phyloP scores from a whole-genome alignment of 2,113 vertebrate species.

The Trogon melanurus region DNA sequence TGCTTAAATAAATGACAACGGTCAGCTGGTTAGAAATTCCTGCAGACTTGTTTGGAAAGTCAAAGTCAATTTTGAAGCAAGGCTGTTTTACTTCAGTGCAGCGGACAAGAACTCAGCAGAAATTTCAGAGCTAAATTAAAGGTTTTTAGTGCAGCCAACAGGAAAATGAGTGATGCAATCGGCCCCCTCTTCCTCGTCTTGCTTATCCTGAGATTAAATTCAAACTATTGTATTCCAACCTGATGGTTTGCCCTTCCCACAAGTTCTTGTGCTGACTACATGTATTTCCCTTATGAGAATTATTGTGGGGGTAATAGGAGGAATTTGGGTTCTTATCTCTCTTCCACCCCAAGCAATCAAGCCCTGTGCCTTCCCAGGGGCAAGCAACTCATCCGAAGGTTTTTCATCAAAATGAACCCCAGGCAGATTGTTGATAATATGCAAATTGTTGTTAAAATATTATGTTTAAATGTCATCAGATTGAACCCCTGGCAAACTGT shows the following conservation, averaged over 20 bases:
- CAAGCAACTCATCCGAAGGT: background rate
- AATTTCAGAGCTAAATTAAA: background rate
- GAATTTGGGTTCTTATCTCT: slow-evolving; percentile 7
- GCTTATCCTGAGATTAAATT: slow-evolving; percentile 17
- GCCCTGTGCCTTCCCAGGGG: background rate
- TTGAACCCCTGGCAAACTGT: background rate
- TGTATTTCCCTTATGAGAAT: background rate
- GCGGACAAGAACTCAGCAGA: slow-evolving; percentile 4
- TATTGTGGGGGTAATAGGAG: background rate
- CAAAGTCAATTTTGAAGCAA: slow-evolving; percentile 4
- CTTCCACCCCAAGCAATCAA: background rate
- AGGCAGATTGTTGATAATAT: background rate
- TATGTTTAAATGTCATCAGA: background rate
- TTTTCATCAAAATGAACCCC: background rate
- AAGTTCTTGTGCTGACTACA: slow-evolving; percentile 7
- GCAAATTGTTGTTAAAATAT: background rate
- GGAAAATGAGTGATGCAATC: slow-evolving; percentile 8
- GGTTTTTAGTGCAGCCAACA: slow-evolving; percentile 15
- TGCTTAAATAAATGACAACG: background rate
- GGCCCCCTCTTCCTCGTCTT: background rate
- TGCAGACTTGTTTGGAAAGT: slow-evolving; percentile 15
- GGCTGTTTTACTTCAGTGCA: background rate
- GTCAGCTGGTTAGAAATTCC: slow-evolving; percentile 2
- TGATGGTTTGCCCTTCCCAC: background rate
- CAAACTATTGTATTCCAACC: background rate